phyloP scores from a whole-genome alignment of 1,140 invertebrate genomes.

The Atta texana region DNA sequence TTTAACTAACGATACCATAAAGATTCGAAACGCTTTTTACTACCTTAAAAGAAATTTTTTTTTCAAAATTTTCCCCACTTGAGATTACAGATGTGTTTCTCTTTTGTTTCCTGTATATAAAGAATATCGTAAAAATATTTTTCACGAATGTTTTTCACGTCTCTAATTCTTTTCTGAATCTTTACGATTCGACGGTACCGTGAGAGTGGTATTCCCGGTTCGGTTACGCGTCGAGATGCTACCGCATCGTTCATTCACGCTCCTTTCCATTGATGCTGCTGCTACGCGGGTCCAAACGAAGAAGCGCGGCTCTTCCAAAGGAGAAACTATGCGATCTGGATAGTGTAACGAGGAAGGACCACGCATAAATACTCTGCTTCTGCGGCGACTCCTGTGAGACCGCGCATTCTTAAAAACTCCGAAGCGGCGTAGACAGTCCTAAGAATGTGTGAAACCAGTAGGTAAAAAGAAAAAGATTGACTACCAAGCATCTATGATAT shows the following conservation, averaged over 20 bases:
- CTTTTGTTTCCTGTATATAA: conserved; percentile 4
- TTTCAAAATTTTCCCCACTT: conserved; percentile 3
- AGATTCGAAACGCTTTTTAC: conserved; percentile 14
- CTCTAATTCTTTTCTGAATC: conserved; percentile 1
- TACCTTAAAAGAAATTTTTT: not conserved
- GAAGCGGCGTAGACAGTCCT: conserved; percentile 5
- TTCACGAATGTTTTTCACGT: conserved; percentile 24
- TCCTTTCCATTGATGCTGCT: conserved; percentile 83
- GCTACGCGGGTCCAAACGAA: not conserved
- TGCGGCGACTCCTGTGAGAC: conserved; percentile 49
- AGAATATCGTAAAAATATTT: not conserved
- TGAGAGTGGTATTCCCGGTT: conserved; percentile 83
- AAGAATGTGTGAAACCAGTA: conserved; percentile 44
- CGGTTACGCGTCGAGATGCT: conserved; percentile 12
- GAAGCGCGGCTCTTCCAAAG: conserved; percentile 75
- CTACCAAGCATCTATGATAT: conserved; percentile 73
- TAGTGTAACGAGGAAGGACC: conserved; percentile 84
- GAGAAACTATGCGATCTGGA: conserved; percentile 83
- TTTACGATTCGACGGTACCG: conserved; percentile 70
- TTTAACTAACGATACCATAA: conserved; percentile 18
- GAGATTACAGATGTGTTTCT: not conserved
- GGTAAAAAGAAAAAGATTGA: conserved; percentile 56
- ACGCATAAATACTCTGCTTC: conserved; percentile 72
- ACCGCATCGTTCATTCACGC: conserved; percentile 82
- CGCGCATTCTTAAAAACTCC: conserved; percentile 58